Base-by-base conservation (phyloP, 2,797 vertebrate species). In the Clamator glandarius region DNA sequence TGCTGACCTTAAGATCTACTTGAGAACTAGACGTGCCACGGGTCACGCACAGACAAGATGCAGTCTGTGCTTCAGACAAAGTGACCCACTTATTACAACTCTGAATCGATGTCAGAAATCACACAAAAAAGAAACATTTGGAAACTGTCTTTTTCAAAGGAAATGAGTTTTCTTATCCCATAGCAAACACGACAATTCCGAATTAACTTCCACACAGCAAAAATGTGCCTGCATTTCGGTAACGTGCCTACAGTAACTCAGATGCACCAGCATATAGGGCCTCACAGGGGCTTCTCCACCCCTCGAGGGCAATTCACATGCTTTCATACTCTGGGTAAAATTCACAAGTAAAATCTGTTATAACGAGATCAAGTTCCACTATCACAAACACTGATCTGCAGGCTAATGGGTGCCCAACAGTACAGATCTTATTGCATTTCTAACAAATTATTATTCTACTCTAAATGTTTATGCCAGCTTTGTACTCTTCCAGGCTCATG, bases 201-300 rank as follows among this genome's bases (percentile, higher is more conserved):
- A 28, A 23, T 46, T 42, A 13, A 29, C 51, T 86, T 31, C 84
- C 28, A 1, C 11, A 15, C 2, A 50, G 20, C 46, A 58, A 59
- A 64, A 72, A 19, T 0, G 9, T 7, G 29, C 29, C 50, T 7
- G 23, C 67, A 23, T 36, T 70, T 62, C 83, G 33, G 41, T 5
- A 33, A 29, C 4, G 2, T 6, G 31, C 14, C 46, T 9, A 54
- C 21, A 1, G 0, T 44, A 75, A 33, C 21, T 39, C 21, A 8
- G 12, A 20, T 55, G 31, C 70, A 24, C 2, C 35, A 13, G 31
- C 5, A 6, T 0, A 4, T 0, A 1, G 26, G 12, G 15, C 29
- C 28, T 31, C 44, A n/a, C 8, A 2, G 0, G 5, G 28, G 28
- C 23, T 63, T 24, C 79, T 77, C 83, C 15, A 6, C 6, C n/a